Base-by-base conservation (phyloP, 1,140 invertebrate genomes). In the Archivesica marissinica region DNA sequence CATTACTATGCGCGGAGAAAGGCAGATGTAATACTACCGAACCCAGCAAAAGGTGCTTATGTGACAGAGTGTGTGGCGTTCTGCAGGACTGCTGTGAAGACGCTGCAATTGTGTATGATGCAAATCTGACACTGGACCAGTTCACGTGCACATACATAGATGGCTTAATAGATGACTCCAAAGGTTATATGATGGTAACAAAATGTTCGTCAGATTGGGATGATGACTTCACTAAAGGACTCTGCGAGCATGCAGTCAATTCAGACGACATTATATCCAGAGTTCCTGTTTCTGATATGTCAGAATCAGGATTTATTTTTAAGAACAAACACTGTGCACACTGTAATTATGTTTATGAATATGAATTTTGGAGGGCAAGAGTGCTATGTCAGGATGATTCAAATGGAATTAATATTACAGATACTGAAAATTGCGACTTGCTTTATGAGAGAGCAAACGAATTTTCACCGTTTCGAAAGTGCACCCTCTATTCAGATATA, bases 301-400 rank as follows among this genome's bases (percentile, higher is more conserved):
- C 68, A 17, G 13, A 3, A 2, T 2, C 39, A 7, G 25, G 15
- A 50, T 11, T 72, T 47, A 17, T 72, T 7, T 72, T 38, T 33
- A 72, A 47, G 50, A 72, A 72, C 25, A 50, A 15, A 25, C 44
- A 72, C n/a, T 72, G 68, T 50, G 68, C 68, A 4, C 39, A 28
- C 2, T 72, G 68, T 17, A 72, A 72, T 20, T 47, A 72, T 50
- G 44, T 72, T 0, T 47, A 30, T 33, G 35, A 50, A 33, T 72
- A 72, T 72, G 13, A 47, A 30, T 72, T 47, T 25, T 50, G 41
- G 44, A 47, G 15, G 25, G 68, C 68, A 20, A 13, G 2, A 20
- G 39, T 47, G 1, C 2, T 33, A 33, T 72, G 68, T 72, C 23
- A 38, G 4, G 41, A 47, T 6, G 41, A 47, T 7, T 47, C 2